Evolutionary conservation across 2,113 vertebrate genomes (phyloP).

Genomic region (Todiramphus chloris): DNA sequence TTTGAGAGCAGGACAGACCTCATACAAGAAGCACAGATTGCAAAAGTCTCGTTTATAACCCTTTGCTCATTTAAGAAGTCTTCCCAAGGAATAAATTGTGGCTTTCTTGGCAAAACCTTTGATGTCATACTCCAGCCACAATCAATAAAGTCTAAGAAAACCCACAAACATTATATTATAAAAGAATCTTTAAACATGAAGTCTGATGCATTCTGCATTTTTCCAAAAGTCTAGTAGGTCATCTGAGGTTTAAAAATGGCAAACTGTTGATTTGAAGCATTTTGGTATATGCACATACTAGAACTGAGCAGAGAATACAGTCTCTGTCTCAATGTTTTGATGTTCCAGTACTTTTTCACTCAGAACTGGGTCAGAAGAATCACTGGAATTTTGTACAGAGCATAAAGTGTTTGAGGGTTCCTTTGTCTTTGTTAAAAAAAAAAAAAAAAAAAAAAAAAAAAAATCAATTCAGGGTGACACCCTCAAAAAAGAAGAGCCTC

Average conservation of each 20-base stretch:
- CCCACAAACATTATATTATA: fast-evolving
- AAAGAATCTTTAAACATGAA: background rate
- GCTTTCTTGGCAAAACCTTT: background rate
- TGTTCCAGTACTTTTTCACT: background rate
- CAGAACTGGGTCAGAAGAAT: background rate
- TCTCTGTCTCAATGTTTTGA: background rate
- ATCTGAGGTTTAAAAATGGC: background rate
- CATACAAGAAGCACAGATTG: background rate
- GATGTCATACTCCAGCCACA: background rate
- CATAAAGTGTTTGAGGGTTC: fast-evolving
- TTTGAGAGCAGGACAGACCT: conserved; percentile 14
- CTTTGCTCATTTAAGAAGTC: background rate
- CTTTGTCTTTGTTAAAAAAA: background rate
- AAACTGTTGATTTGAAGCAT: fast-evolving
- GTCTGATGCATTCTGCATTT: background rate
- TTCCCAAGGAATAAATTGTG: background rate
- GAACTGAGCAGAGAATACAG: background rate
- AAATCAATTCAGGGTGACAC: background rate
- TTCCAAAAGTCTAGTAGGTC: background rate
- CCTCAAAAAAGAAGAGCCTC: background rate
- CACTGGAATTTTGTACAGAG: background rate
- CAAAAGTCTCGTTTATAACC: background rate
- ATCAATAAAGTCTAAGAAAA: background rate
- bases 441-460: background rate
- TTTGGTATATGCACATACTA: background rate